Percentiles rank a stretch among this genome's conserved stretches.
phyloP scores from a whole-genome alignment of 2,113 vertebrate species.

The Ammodytes marinus region DNA sequence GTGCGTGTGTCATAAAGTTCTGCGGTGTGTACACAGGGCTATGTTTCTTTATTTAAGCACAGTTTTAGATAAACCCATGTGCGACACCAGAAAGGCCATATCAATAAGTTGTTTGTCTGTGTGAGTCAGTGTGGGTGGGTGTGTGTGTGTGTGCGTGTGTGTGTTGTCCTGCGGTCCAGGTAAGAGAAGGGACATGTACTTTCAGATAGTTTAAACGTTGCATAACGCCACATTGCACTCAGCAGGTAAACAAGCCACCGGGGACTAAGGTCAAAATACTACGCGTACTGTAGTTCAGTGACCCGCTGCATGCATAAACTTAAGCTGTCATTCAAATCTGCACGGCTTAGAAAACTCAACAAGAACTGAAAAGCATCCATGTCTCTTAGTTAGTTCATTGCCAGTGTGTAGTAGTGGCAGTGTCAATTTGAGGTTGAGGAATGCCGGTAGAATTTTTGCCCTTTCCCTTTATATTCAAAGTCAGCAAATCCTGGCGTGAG shows the following conservation, averaged over 20 bases:
- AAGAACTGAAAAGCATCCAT: constrained; percentile 41
- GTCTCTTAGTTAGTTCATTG: constrained; percentile 36
- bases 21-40: constrained; percentile 14
- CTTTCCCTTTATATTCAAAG: background rate
- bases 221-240: constrained; percentile 67
- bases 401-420: constrained; percentile 14
- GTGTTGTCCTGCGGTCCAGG: constrained; percentile 52
- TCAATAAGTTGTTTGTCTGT: constrained; percentile 44
- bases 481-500: background rate
- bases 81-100: constrained; percentile 9
- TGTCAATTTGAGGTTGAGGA: constrained; percentile 7
- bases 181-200: constrained; percentile 58
- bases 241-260: constrained; percentile 72
- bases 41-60: constrained; percentile 23
- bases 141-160: constrained; percentile 18
- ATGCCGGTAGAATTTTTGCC: constrained; percentile 21
- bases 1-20: constrained; percentile 21
- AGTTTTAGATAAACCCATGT: background rate
- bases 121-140: constrained; percentile 8
- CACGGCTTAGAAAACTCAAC: constrained; percentile 42
- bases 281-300: background rate
- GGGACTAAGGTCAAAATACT: constrained; percentile 53
- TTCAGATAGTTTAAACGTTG: constrained; percentile 71
- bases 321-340: constrained; percentile 45
- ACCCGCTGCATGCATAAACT: constrained; percentile 42